Percentiles rank a stretch among this genome's conserved stretches.
These are phyloP conservation scores for Leucophenga maculata DNA, from an alignment of 2,888 invertebrate species.

Conservation along the genomic window DNA sequence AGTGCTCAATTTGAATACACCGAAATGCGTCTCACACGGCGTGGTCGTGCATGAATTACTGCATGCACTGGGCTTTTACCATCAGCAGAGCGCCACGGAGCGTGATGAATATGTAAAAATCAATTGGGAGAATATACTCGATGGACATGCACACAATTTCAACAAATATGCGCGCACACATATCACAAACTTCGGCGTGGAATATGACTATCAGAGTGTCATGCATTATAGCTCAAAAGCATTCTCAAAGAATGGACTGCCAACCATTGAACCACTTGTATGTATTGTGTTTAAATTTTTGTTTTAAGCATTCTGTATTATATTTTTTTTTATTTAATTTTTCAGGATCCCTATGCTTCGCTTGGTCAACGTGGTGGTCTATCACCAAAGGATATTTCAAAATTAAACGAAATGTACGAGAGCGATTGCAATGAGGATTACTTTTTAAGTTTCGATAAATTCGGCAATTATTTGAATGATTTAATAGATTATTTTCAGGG, in stretches of 20 bases:
- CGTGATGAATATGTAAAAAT: slow-evolving; percentile 84
- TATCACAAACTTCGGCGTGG: slow-evolving; percentile 78
- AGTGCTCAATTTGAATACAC: slow-evolving; percentile 75
- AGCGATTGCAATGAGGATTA: slow-evolving; percentile 61
- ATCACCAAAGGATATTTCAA: slow-evolving; percentile 74
- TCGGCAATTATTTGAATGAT: slow-evolving; percentile 58
- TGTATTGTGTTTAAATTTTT: slow-evolving; percentile 21
- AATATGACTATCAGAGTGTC: slow-evolving; percentile 81
- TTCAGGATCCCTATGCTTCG: slow-evolving; percentile 71
- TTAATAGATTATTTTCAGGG: slow-evolving; percentile 60
- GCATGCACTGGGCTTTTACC: slow-evolving; percentile 86
- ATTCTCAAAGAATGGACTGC: slow-evolving; percentile 79
- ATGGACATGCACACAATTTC: slow-evolving; percentile 75
- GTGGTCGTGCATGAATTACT: slow-evolving; percentile 85
- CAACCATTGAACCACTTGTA: slow-evolving; percentile 78
- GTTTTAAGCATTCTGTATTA: too few relatives aligned
- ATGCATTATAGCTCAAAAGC: slow-evolving; percentile 82
- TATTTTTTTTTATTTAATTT: not conserved
- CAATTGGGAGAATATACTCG: slow-evolving; percentile 79
- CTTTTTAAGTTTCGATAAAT: slow-evolving; percentile 54
- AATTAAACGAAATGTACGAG: slow-evolving; percentile 75
- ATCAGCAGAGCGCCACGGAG: slow-evolving; percentile 86
- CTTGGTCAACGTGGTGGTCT: slow-evolving; percentile 75
- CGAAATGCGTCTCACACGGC: slow-evolving; percentile 76
- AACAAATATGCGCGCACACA: slow-evolving; percentile 78